Evolutionary conservation across 2,888 invertebrate genomes (phyloP).

Genomic region (Cheilosia vulpina): DNA sequence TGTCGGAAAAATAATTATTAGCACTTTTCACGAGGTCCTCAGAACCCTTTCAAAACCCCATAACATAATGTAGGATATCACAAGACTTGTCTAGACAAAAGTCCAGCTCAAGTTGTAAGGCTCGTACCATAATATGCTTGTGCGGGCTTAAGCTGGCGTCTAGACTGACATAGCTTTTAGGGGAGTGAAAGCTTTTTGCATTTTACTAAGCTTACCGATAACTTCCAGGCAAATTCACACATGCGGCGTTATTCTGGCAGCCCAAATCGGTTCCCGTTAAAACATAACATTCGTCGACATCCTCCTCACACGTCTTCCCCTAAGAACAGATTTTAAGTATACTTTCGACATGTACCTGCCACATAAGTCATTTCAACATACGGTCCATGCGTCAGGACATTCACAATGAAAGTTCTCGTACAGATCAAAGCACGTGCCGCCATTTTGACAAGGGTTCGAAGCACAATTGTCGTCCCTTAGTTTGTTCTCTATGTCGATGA

Average conservation of each 20-base stretch:
- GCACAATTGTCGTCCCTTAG: conserved; percentile 78
- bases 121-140: too few species aligned
- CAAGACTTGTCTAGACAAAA: too few species aligned
- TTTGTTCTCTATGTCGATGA: conserved; percentile 68
- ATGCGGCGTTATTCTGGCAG: conserved; percentile 95
- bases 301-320: conserved; percentile 90
- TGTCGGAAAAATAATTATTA: conserved; percentile 78
- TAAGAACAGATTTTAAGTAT: conserved; percentile 59
- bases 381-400: conserved; percentile 89
- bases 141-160: too few species aligned
- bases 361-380: conserved; percentile 70
- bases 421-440: conserved; percentile 91
- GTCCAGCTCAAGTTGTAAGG: too few species aligned
- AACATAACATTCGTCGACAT: conserved; percentile 94
- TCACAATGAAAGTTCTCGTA: conserved; percentile 89
- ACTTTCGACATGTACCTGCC: too few species aligned
- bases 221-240: conserved; percentile 90
- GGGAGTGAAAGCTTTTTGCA: too few species aligned
- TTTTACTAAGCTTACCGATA: conserved; percentile 86
- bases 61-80: too few species aligned
- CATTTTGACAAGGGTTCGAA: conserved; percentile 91
- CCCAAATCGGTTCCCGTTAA: conserved; percentile 93
- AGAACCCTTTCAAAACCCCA: too few species aligned
- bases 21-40: not conserved
- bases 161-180: too few species aligned